Percentiles rank a stretch among this genome's conserved stretches.
These are phyloP conservation scores for Notarius quadriscutis DNA, from an alignment of 2,113 vertebrate genomes.

Conservation along the genomic window DNA sequence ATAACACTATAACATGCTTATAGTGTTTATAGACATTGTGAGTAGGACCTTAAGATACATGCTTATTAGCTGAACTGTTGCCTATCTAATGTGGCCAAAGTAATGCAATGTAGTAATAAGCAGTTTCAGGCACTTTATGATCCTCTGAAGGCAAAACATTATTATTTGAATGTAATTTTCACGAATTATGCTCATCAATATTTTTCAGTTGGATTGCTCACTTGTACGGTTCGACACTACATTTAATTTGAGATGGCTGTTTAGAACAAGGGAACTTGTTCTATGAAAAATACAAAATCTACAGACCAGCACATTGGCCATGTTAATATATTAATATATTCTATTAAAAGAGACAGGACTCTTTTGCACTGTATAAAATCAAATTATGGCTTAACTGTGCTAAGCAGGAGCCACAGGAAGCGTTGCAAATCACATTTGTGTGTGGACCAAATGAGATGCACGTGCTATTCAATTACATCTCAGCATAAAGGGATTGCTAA, in stretches of 20 bases:
- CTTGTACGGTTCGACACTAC: not conserved
- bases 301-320: not conserved
- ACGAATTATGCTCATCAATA: slow-evolving; percentile 10
- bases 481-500: slow-evolving; percentile 76
- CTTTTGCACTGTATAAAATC: slow-evolving; percentile 62
- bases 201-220: not conserved
- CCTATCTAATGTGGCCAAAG: not conserved
- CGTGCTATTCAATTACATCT: slow-evolving; percentile 77
- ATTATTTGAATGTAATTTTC: slow-evolving; percentile 10
- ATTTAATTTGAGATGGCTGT: slow-evolving; percentile 17
- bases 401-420: slow-evolving; percentile 68
- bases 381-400: slow-evolving; percentile 68
- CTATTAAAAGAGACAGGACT: slow-evolving; percentile 58
- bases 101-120: not conserved
- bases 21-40: not conserved
- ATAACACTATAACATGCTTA: not conserved
- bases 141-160: not conserved
- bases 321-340: slow-evolving; percentile 36
- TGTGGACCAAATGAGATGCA: slow-evolving; percentile 68
- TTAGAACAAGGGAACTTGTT: not conserved
- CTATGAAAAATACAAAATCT: not conserved
- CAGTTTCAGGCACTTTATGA: not conserved
- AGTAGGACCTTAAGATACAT: not conserved
- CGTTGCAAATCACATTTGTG: slow-evolving; percentile 74
- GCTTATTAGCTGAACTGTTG: slow-evolving; percentile 1